Base-by-base conservation (phyloP, 2,113 vertebrate genomes). In the Pteruthius melanotis region DNA sequence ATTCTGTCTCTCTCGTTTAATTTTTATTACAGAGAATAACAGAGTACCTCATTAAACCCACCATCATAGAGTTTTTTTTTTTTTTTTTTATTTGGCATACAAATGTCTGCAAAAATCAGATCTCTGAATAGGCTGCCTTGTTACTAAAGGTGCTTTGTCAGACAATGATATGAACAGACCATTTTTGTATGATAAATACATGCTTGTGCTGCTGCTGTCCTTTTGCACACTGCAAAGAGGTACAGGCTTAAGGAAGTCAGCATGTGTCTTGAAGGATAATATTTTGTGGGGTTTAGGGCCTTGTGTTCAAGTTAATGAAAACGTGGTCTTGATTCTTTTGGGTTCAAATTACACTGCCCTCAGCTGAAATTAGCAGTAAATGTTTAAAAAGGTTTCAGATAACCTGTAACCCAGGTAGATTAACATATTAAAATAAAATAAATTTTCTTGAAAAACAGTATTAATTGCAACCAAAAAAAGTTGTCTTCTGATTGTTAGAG, bases 31-130 rank as follows among this genome's bases (percentile, higher is more conserved):
- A 61, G 64, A 86, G 93, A 96, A 90, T 97, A 97, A 97, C 94
- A 91, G 95, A 98, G 94, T 97, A 94, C 72, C 74, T 98, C 96
- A 97, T 98, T 97, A 97, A 97, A 92, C 47, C 47, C 60, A 95
- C 77, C 57, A 80, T 94, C 87, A 72, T 2, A 82, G 93, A 93
- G 13, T 40, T 40, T 40, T 9, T 95, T 89, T 95, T 90, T 96
- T 90, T 93, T 93, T 91, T 95, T 96, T 91, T 59, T 86, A 84
- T 89, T 88, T 95, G 91, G 81, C 82, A 60, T 92, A 87, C 19
- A 23, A 53, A 86, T 94, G 47, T 83, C 77, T 66, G 87, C 59
- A 93, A 96, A 97, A 94, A 91, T 92, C 33, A 93, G 40, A 64
- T 94, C 37, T 90, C 79, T 94, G 50, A 91, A 90, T 95, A 63